Evolutionary conservation across 2,888 invertebrate species (phyloP).

Genomic region (Anthophora plumipes): DNA sequence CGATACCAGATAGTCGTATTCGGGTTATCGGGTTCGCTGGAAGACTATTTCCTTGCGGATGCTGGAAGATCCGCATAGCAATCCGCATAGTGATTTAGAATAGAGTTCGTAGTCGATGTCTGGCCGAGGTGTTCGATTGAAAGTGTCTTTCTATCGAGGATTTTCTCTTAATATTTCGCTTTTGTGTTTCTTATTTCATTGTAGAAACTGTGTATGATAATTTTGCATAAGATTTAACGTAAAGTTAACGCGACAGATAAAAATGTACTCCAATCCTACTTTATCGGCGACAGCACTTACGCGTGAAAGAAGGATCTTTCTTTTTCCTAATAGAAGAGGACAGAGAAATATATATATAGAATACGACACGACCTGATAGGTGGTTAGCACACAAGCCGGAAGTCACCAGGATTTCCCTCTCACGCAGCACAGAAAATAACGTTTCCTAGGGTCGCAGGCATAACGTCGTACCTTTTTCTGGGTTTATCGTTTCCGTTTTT

Average conservation of each 20-base stretch:
- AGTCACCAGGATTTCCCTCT: slow-evolving; percentile 32
- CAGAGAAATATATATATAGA: slow-evolving; percentile 17
- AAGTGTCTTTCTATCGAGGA: slow-evolving; percentile 6
- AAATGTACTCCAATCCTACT: slow-evolving; percentile 47
- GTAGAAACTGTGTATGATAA: not conserved
- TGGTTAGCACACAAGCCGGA: slow-evolving; percentile 39
- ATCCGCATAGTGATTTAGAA: slow-evolving; percentile 26
- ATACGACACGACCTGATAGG: slow-evolving; percentile 47
- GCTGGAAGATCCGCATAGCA: slow-evolving; percentile 32
- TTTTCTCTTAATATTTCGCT: too few species aligned
- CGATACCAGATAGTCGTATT: slow-evolving; percentile 37
- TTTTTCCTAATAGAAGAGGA: slow-evolving; percentile 14
- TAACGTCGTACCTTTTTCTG: slow-evolving; percentile 32
- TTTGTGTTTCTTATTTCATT: too few species aligned
- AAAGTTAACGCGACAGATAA: slow-evolving; percentile 1
- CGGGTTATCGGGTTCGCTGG: slow-evolving; percentile 41
- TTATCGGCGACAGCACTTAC: slow-evolving; percentile 32
- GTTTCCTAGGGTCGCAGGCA: slow-evolving; percentile 43
- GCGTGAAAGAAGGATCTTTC: slow-evolving; percentile 6
- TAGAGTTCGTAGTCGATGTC: not conserved
- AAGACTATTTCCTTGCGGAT: slow-evolving; percentile 34
- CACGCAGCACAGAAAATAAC: slow-evolving; percentile 20
- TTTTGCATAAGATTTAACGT: slow-evolving; percentile 14
- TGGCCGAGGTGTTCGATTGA: slow-evolving; percentile 14
- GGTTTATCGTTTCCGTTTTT: not conserved